Base-by-base conservation (phyloP, 1,140 invertebrate species). In the Bombus impatiens region DNA sequence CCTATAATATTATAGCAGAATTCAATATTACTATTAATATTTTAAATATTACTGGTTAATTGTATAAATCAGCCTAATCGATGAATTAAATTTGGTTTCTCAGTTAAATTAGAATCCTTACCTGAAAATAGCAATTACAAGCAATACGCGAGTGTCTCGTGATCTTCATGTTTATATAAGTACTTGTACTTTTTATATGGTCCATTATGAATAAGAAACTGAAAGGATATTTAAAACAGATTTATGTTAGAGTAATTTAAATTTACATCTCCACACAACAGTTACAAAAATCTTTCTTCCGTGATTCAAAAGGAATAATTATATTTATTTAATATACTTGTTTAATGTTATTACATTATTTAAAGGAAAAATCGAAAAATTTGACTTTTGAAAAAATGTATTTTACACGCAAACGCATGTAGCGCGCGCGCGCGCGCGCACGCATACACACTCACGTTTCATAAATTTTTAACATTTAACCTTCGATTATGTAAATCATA, bases 81-180 rank as follows among this genome's bases (percentile, higher is more conserved):
- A 47, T 44, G 22, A 65, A 59, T 57, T 57, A 67, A 32, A 71
- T 1, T 40, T 59, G 9, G 4, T 22, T 57, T 22, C 25, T 40
- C 10, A 1, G 82, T 70, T 1, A 47, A 44, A 62, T 12, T n/a
- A 32, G 57, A 67, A 76, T 75, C 42, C 86, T 88, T 86, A 93
- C 92, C 90, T 92, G 89, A 82, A 86, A 87, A 90, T 91, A 90
- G 62, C 80, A 89, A 91, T 82, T 86, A 86, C 57, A 74, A 78
- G 77, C 62, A 71, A 88, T 84, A 72, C 44, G 78, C 18, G 70
- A 84, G 42, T 87, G 86, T 82, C 57, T 88, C 40, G 70, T 76
- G 62, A 89, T 75, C 65, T 86, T 84, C 77, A 87, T 87, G 84
- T 86, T 89, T 68, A 68, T 79, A 86, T 77, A 57, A 72, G 59